Base-by-base conservation (phyloP, 2,113 vertebrate genomes). In the Nestor notabilis region DNA sequence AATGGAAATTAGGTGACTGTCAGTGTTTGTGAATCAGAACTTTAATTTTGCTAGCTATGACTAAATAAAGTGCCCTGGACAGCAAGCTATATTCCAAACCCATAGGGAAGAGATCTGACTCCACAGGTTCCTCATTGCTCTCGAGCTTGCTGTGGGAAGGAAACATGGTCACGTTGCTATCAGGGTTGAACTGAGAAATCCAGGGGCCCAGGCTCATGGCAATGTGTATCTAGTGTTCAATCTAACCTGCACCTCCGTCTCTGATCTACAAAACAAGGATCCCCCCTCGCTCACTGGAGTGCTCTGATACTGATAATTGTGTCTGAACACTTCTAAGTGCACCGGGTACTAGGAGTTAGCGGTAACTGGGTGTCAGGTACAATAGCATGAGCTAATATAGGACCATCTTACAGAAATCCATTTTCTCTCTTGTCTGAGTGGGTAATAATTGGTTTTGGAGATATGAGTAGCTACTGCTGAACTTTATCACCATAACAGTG, bases 401-500 rank as follows among this genome's bases (percentile, higher is more conserved):
- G 43, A 53, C 33, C n/a, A 17, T 33, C 82, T 87, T 63, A 50
- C 56, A 94, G 91, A 92, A 94, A 92, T 55, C 35, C 66, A 84
- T 93, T 90, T 19, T 52, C 24, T 90, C 17, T 37, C 75, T 52
- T 11, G 20, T n/a, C 83, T 87, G 70, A 90, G 43, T 72, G 37
- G 23, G 18, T 61, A 78, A 74, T 65, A 78, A 17, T 92, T 96
- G 74, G 9, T 94, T 94, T 74, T 55, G 37, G 37, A 84, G 69
- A 64, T 60, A 49, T 71, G 47, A 85, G 41, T 90, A 77, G 81
- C 84, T 87, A 70, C 25, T 28, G 27, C 14, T 39, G 80, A 86
- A 94, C 56, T 84, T 65, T 94, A 89, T 80, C 84, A 46, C 69
- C 55, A 78, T 89, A 93, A 72, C 66, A 44, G 19, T 63, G 71